Base-by-base conservation (phyloP, 2,797 vertebrate species). In the Mus spretus region DNA sequence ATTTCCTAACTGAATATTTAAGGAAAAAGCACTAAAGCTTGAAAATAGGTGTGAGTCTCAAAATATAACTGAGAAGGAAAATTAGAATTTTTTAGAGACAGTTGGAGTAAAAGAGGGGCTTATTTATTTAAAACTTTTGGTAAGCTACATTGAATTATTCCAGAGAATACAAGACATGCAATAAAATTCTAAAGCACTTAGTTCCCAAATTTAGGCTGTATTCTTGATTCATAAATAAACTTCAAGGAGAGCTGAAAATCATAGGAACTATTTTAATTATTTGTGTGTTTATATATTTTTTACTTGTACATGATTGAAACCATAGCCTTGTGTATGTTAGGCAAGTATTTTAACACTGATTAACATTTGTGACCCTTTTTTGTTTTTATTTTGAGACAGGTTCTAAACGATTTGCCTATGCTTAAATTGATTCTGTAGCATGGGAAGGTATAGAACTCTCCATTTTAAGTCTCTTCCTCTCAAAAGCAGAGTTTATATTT, bases 61-160 rank as follows among this genome's bases (percentile, higher is more conserved):
- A 31, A 94, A 61, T 85, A 4, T 31, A 77, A 61, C n/a, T 89
- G 7, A 90, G 3, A 15, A 86, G 20, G 44, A 59, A 93, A 97
- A 67, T 10, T 81, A 20, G 34, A 97, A 91, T 53, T 26, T 26
- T 67, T 70, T 22, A 40, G 53, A 55, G 7, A 15, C 9, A 74
- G 20, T 40, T 74, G 24, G 3, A 40, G 20, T 22, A 74, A 74
- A 74, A 72, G n/a, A 8, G 6, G 67, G 10, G 37, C 14, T n/a
- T 70, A 15, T 70, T 70, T 37, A 81, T 93, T 92, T 94, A 79
- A 65, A 59, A 59, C 40, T 26, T 93, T 84, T 28, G 20, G 20
- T n/a, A 94, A 91, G 22, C 28, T 93, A 89, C 65, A 24, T 90
- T 96, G 74, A 94, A 72, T 80, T 95, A 15, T 55, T 22, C 31